Base-by-base conservation (phyloP, 1,140 invertebrate species). In the Aleiodes sp. region DNA sequence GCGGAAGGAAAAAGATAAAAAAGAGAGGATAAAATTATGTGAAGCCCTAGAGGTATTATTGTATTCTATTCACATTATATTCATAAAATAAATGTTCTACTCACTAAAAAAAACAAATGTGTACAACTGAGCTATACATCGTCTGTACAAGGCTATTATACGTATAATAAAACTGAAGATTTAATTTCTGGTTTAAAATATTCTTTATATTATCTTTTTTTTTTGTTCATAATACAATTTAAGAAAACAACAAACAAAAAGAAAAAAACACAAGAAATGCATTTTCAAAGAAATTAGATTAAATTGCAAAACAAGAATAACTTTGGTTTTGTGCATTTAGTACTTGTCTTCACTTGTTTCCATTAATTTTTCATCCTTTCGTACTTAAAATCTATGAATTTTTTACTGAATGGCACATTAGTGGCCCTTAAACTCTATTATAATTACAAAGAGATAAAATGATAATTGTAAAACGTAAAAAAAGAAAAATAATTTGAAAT, bases 31-130 rank as follows among this genome's bases (percentile, higher is more conserved):
- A 46, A 68, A 66, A 60, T 52, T 66, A 59, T 46, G 21, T 8
- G 29, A 39, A 60, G 10, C 24, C 7, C 57, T 72, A 65, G 63
- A 73, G 72, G 77, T 77, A 76, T 78, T 78, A 75, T 65, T 65
- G 70, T 77, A 78, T 76, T 80, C 78, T 80, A 80, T 80, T 80
- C 77, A 78, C 76, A 80, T 75, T 75, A 74, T 77, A 78, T 75
- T 73, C 68, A 75, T 77, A 80, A n/a, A n/a, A 76, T 80, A 73
- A 78, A 76, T 80, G 75, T 79, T 79, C 72, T 78, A 76, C 75
- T 62, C 73, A 65, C 66, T 59, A 65, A 75, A 77, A 75, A 67
- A n/a, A n/a, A n/a, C n/a, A n/a, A n/a, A 74, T 68, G 75, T 74
- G 74, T 78, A 78, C 76, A 76, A 77, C 77, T 72, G 59, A 76